Conservation (phyloP, 2,113 vertebrate genomes). For the Ophthalmolycus amberensis region DNA sequence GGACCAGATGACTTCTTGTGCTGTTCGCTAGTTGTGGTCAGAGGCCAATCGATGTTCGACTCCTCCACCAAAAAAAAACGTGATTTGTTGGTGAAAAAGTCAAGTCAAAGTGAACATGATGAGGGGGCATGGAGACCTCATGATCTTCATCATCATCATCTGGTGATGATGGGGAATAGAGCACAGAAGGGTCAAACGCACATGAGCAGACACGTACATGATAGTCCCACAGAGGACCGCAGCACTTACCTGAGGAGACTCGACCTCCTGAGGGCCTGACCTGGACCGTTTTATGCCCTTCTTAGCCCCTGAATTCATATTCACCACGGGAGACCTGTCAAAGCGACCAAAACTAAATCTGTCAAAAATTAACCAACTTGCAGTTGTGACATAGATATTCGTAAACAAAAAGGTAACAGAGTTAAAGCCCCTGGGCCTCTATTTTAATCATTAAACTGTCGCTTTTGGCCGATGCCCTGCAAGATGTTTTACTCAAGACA, state of each 20-base stretch:
- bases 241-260: conserved; percentile 45
- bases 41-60: conserved; percentile 41
- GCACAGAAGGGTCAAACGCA: conserved; percentile 44
- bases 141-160: conserved; percentile 73
- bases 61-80: conserved; percentile 18
- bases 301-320: conserved; percentile 22
- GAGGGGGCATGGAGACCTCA: conserved; percentile 64
- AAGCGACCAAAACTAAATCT: conserved; percentile 29
- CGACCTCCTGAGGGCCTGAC: conserved; percentile 20
- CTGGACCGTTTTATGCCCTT: conserved; percentile 11
- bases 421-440: background rate
- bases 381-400: conserved; percentile 29
- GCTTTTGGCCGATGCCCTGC: background rate
- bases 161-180: conserved; percentile 60
- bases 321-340: conserved; percentile 49
- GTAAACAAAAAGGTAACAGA: conserved; percentile 33
- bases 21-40: conserved; percentile 50
- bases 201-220: conserved; percentile 19
- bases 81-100: conserved; percentile 43
- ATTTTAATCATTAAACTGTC: background rate
- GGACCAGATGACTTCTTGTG: conserved; percentile 62
- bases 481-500: background rate
- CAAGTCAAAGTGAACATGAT: conserved; percentile 59
- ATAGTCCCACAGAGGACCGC: conserved; percentile 34
- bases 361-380: conserved; percentile 24